Base-by-base conservation (phyloP, 2,888 invertebrate genomes). In the Cepaea hortensis region DNA sequence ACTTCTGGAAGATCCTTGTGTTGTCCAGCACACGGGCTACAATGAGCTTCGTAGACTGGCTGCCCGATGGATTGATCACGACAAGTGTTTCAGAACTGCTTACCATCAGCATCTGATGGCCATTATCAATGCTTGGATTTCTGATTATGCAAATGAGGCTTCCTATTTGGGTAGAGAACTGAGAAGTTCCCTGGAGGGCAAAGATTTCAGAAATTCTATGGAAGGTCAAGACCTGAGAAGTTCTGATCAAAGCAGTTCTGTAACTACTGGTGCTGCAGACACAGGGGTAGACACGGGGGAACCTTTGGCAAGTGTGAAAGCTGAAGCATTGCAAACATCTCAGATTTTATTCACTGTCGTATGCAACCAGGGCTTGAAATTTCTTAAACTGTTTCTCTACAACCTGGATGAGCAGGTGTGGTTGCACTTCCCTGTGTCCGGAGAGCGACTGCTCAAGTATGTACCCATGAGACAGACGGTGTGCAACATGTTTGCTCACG, bases 381-480 rank as follows among this genome's bases (percentile, higher is more conserved):
- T 91, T 83, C 88, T 93, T n/a, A 93, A 93, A 85, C 90, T 94
- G 76, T 86, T 93, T 62, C 90, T 93, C 2, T 94, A 93, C 86
- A 91, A 90, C 73, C 89, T 93, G 55, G 81, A 89, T 35, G 90
- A 92, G 75, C 92, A 93, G 75, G 90, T 91, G 81, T 94, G 94
- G 94, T 90, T 90, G 62, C 91, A 91, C 86, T 91, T 93, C 84
- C 92, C 93, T 35, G 87, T 93, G 20, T 90, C 92, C 20, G 91
- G 91, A 81, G 94, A 93, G 55, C 90, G 91, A 68, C 85, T 93
- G 20, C 81, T 92, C 46, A 92, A 92, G 84, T 90, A 90, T 48
- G 91, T 94, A n/a, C 94, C 94, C 50, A 88, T 92, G 48, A 88
- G 94, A 73, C 93, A 93, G 84, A 92, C 92, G 46, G 91, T 93